Conservation (phyloP, 2,113 vertebrate species). For the Strigops habroptila region DNA sequence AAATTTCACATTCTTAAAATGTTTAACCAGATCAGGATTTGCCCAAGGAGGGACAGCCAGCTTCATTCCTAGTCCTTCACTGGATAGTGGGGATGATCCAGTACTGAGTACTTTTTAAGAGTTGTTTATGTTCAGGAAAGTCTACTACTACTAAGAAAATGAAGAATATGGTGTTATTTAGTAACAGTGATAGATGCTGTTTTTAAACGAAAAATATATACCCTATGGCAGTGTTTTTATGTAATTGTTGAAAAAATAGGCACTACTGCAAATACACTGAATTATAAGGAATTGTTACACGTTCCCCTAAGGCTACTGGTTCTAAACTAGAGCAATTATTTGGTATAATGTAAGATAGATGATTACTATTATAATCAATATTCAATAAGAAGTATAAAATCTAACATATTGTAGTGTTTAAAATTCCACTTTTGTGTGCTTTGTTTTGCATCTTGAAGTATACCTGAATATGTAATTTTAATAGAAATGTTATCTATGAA, state of each 20-base stretch:
- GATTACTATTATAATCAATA: neutral
- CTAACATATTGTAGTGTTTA: neutral
- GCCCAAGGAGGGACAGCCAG: neutral
- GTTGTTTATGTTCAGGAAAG: neutral
- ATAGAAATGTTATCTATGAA: neutral
- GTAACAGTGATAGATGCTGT: neutral
- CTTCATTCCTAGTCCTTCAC: neutral
- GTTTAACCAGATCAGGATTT: neutral
- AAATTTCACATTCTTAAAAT: neutral
- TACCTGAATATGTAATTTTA: neutral
- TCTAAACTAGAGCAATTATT: slow-evolving; percentile 45
- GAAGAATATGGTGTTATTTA: neutral
- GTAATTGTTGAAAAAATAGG: slow-evolving; percentile 9
- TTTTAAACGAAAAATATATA: neutral
- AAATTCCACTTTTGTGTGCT: neutral
- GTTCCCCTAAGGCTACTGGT: neutral
- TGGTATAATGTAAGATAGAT: neutral
- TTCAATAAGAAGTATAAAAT: neutral
- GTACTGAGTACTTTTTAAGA: neutral
- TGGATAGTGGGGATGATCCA: neutral
- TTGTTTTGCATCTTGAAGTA: neutral
- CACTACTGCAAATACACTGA: neutral
- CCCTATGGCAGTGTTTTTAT: neutral
- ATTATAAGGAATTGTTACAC: neutral
- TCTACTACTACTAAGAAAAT: neutral